These are phyloP conservation scores for Drosophila azteca DNA, from an alignment of 1,140 invertebrate species.

Conservation along the genomic window DNA sequence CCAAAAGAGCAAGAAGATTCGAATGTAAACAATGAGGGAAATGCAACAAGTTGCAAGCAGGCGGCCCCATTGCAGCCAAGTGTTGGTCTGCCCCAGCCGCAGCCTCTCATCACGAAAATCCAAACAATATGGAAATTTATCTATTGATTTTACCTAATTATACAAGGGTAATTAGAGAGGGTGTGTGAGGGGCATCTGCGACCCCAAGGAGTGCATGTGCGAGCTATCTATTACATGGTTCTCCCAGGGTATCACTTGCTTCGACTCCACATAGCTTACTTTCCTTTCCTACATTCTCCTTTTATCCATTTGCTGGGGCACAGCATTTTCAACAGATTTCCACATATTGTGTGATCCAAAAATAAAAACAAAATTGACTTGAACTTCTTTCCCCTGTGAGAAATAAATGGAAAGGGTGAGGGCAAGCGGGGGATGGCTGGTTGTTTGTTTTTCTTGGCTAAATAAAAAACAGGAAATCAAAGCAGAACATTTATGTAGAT, in stretches of 20 bases:
- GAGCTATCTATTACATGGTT: too few relatives aligned
- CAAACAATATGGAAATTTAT: constrained; percentile 44
- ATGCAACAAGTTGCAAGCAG: constrained; percentile 54
- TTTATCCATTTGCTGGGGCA: too few relatives aligned
- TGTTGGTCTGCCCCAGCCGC: constrained; percentile 28
- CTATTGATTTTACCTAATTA: constrained; percentile 8
- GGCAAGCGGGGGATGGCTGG: not conserved
- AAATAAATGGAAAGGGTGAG: not conserved
- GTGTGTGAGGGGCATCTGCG: too few relatives aligned
- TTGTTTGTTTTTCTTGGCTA: constrained; percentile 6
- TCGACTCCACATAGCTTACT: too few relatives aligned
- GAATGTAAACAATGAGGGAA: constrained; percentile 50
- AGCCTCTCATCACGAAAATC: constrained; percentile 13
- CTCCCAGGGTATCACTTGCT: too few relatives aligned
- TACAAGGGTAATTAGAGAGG: not conserved
- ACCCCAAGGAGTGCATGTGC: not conserved
- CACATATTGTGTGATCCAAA: constrained; percentile 36
- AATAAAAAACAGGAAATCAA: constrained; percentile 3
- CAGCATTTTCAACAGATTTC: constrained; percentile 21
- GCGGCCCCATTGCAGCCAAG: constrained; percentile 34
- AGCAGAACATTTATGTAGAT: constrained; percentile 23
- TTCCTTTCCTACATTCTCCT: too few relatives aligned
- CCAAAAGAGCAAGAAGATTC: not conserved
- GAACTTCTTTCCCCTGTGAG: not conserved
- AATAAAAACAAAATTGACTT: constrained; percentile 37